Conservation (phyloP, 2,113 vertebrate genomes). For the Brienomyrus longianalis region DNA sequence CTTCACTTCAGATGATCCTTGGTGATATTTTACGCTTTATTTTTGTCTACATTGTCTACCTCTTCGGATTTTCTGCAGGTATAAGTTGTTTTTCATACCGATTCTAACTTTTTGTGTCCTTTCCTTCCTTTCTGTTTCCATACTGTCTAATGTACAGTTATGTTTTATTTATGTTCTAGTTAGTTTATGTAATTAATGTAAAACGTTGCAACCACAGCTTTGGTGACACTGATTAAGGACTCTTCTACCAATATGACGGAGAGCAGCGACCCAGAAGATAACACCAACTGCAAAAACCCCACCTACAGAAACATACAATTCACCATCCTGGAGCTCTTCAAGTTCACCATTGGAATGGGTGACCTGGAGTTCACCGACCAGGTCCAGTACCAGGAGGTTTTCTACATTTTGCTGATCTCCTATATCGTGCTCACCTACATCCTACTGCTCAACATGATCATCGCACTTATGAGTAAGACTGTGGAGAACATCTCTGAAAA, state of each 20-base stretch:
- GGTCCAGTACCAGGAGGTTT: conserved; percentile 78
- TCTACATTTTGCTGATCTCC: conserved; percentile 76
- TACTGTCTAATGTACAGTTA: neutral
- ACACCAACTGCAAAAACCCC: conserved; percentile 31
- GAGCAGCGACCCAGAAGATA: neutral
- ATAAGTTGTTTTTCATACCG: conserved; percentile 21
- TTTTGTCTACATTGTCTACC: conserved; percentile 84
- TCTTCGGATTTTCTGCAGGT: conserved; percentile 92
- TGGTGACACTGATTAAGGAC: conserved; percentile 85
- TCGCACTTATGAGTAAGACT: conserved; percentile 88
- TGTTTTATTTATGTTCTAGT: neutral
- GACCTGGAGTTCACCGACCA: conserved; percentile 89
- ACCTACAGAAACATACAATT: conserved; percentile 71
- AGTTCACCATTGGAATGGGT: conserved; percentile 97
- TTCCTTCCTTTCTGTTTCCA: too few species aligned
- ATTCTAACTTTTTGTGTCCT: neutral
- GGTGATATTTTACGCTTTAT: conserved; percentile 86
- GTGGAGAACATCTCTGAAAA: conserved; percentile 79
- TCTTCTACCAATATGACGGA: conserved; percentile 30
- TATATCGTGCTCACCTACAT: conserved; percentile 96
- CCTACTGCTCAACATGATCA: conserved; percentile 97
- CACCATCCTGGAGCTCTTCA: conserved; percentile 88
- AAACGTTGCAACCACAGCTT: conserved; percentile 52
- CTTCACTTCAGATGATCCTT: conserved; percentile 73
- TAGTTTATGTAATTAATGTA: neutral